Conservation (phyloP, 2,888 invertebrate species). For the Hipparchia sbordonii region DNA sequence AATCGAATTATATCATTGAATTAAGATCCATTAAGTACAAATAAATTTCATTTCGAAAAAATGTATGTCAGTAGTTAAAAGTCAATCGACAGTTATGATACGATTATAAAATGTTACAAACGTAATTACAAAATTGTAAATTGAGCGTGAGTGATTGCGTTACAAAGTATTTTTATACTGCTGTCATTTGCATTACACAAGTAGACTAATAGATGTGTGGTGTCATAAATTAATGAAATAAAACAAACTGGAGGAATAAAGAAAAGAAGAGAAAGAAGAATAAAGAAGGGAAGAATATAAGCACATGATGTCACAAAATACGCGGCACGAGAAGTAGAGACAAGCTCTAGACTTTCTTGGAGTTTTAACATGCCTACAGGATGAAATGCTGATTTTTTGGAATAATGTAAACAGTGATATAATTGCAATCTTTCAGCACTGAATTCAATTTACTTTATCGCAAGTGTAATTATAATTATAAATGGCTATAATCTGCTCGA, state of each 20-base stretch:
- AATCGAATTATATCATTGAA: conserved; percentile 2
- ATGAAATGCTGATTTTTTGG: too few species aligned
- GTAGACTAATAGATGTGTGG: not conserved
- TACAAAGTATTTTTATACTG: not conserved
- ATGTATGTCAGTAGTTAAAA: not conserved
- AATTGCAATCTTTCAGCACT: too few species aligned
- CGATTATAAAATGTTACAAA: not conserved
- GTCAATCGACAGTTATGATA: not conserved
- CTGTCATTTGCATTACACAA: not conserved
- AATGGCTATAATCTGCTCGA: too few species aligned
- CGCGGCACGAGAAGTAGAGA: too few species aligned
- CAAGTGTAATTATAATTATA: too few species aligned
- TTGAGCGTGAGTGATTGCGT: not conserved
- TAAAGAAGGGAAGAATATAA: too few species aligned
- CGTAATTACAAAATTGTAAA: not conserved
- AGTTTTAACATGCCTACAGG: too few species aligned
- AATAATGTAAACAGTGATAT: too few species aligned
- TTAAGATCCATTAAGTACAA: not conserved
- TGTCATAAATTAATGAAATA: not conserved
- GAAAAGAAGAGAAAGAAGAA: too few species aligned
- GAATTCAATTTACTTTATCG: too few species aligned
- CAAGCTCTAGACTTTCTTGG: too few species aligned
- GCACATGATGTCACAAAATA: too few species aligned
- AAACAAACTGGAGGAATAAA: not conserved
- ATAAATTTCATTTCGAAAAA: not conserved